These are phyloP conservation scores for Aradophagus sp. DNA, from an alignment of 1,140 invertebrate genomes.

Conservation along the genomic window DNA sequence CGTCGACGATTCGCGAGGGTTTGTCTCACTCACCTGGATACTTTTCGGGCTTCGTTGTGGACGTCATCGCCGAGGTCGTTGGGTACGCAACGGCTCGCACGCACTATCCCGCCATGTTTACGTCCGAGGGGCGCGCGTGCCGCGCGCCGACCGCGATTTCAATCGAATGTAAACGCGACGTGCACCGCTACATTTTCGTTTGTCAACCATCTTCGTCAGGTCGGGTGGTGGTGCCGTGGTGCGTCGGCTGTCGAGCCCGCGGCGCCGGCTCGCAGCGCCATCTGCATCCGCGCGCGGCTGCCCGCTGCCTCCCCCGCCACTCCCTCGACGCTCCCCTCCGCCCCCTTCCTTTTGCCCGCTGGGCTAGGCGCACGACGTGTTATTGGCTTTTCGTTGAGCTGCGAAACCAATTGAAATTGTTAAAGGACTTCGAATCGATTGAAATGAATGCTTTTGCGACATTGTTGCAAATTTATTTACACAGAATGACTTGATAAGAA, in stretches of 20 bases:
- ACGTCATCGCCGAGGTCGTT: slow-evolving; percentile 64
- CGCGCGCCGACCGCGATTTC: slow-evolving; percentile 68
- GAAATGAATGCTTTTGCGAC: no score
- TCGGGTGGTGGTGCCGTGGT: slow-evolving; percentile 20
- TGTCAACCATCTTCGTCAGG: slow-evolving; percentile 71
- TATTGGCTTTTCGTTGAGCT: no score
- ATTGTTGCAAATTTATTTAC: no score
- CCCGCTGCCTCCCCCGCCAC: slow-evolving; percentile 1
- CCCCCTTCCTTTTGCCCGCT: no score
- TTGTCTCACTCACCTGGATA: slow-evolving; percentile 67
- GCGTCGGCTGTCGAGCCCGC: slow-evolving; percentile 28
- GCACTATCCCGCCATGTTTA: slow-evolving; percentile 67
- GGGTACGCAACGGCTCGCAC: slow-evolving; percentile 49
- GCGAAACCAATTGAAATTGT: no score
- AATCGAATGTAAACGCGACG: slow-evolving; percentile 71
- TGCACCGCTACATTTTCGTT: slow-evolving; percentile 73
- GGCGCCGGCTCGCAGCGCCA: slow-evolving; percentile 34
- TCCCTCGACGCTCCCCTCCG: no score
- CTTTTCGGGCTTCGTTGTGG: slow-evolving; percentile 72
- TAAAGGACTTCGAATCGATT: no score
- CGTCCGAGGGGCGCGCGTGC: slow-evolving; percentile 60
- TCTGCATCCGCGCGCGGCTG: slow-evolving; percentile 12
- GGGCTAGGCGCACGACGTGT: no score
- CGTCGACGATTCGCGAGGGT: slow-evolving; percentile 5
- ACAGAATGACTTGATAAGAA: no score